Conservation (phyloP, 2,888 invertebrate species). For the Amaurobius ferox region DNA sequence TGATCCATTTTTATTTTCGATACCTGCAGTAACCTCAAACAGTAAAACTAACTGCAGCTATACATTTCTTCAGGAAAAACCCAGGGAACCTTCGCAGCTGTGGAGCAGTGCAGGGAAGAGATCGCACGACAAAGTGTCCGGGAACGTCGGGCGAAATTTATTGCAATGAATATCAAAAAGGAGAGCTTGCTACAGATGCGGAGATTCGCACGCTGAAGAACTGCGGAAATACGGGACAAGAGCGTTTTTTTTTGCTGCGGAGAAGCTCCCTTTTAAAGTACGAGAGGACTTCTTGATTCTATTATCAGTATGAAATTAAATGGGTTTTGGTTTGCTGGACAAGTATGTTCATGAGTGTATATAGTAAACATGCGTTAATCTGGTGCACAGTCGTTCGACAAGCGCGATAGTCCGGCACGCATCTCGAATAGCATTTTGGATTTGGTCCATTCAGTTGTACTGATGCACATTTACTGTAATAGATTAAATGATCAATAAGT, state of each 20-base stretch:
- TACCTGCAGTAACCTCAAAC: neutral
- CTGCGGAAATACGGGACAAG: neutral
- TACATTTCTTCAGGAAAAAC: constrained; percentile 34
- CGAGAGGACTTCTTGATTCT: neutral
- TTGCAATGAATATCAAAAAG: constrained; percentile 69
- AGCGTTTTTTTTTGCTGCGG: neutral
- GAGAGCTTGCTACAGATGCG: constrained; percentile 17
- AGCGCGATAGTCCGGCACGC: too few relatives aligned
- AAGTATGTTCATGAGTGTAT: too few relatives aligned
- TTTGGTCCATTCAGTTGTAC: too few relatives aligned
- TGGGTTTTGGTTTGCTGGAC: too few relatives aligned
- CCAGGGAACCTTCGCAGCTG: constrained; percentile 42
- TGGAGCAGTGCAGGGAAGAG: neutral
- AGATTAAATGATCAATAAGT: too few relatives aligned
- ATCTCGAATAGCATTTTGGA: too few relatives aligned
- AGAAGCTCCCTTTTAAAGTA: neutral
- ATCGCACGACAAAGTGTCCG: constrained; percentile 72
- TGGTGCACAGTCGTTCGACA: too few relatives aligned
- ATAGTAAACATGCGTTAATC: too few relatives aligned
- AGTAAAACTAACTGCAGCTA: neutral
- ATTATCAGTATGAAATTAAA: too few relatives aligned
- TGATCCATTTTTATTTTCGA: neutral
- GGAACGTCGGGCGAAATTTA: constrained; percentile 67
- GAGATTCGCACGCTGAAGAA: neutral
- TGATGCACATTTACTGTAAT: too few relatives aligned